These are phyloP conservation scores for Masticophis lateralis DNA, from an alignment of 2,797 vertebrate species.

Conservation along the genomic window DNA sequence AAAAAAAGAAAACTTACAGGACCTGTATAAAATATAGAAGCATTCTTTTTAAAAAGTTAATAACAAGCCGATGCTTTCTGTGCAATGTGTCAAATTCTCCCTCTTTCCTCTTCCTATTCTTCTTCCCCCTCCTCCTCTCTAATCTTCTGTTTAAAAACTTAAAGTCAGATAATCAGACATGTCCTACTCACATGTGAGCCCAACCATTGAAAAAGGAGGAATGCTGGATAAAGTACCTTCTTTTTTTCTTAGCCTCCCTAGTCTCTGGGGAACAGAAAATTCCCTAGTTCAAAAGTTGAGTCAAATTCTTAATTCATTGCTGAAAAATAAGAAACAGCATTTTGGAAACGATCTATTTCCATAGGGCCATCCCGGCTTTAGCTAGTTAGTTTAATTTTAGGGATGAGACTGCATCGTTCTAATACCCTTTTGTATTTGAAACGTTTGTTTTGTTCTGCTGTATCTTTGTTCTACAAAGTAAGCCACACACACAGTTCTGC, in stretches of 20 bases:
- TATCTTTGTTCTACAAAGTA: background rate
- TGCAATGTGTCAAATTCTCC: background rate
- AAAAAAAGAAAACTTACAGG: background rate
- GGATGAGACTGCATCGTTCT: slow-evolving; percentile 38
- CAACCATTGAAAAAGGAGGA: background rate
- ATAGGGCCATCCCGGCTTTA: slow-evolving; percentile 23
- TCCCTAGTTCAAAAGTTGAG: background rate
- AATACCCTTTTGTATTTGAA: slow-evolving; percentile 18
- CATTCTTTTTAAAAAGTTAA: background rate
- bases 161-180: background rate
- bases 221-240: background rate
- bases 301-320: background rate
- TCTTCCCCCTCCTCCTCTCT: background rate
- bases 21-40: background rate
- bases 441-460: background rate
- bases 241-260: background rate
- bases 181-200: background rate
- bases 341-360: background rate
- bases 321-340: slow-evolving; percentile 30
- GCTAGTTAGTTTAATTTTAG: slow-evolving; percentile 3
- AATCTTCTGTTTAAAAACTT: background rate
- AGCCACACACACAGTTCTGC: background rate
- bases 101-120: background rate
- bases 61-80: background rate
- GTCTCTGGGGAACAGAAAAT: background rate